Evolutionary conservation across 2,797 vertebrate genomes (phyloP).

Genomic region (Spinus olivaceus): DNA sequence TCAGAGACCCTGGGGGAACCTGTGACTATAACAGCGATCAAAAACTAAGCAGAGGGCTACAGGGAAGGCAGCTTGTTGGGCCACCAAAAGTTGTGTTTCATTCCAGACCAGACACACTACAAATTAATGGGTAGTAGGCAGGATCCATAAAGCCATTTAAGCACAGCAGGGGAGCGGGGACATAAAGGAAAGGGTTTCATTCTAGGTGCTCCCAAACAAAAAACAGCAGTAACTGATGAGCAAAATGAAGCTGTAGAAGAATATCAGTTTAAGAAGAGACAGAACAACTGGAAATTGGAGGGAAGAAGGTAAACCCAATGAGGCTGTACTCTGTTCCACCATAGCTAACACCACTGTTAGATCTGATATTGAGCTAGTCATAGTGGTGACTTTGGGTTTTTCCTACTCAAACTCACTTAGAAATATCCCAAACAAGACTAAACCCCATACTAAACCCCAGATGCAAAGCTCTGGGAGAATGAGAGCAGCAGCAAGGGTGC

Average conservation of each 20-base stretch:
- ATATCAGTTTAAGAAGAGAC: neutral
- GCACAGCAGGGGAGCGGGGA: neutral
- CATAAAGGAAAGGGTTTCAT: neutral
- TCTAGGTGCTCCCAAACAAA: neutral
- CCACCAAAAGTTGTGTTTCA: neutral
- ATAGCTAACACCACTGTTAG: neutral
- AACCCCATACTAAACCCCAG: neutral
- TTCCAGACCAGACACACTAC: neutral
- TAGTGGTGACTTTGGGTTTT: neutral
- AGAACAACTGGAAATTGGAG: neutral
- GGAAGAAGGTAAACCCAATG: neutral
- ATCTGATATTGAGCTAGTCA: neutral
- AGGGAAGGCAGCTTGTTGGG: neutral
- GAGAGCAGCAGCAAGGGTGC: neutral
- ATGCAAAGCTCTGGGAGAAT: neutral
- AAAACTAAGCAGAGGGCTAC: neutral
- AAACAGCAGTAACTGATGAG: neutral
- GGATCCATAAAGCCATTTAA: neutral
- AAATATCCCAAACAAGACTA: neutral
- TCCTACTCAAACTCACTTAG: neutral
- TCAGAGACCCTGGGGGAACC: slow-evolving; percentile 31
- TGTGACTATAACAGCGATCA: neutral
- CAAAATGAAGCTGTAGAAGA: neutral
- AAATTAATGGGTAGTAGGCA: fast-evolving
- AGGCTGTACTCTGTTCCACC: neutral